Evolutionary conservation across 2,888 invertebrate species (phyloP), one percentile per base, ranked within the genome.

Genomic region (Syritta pipiens): DNA sequence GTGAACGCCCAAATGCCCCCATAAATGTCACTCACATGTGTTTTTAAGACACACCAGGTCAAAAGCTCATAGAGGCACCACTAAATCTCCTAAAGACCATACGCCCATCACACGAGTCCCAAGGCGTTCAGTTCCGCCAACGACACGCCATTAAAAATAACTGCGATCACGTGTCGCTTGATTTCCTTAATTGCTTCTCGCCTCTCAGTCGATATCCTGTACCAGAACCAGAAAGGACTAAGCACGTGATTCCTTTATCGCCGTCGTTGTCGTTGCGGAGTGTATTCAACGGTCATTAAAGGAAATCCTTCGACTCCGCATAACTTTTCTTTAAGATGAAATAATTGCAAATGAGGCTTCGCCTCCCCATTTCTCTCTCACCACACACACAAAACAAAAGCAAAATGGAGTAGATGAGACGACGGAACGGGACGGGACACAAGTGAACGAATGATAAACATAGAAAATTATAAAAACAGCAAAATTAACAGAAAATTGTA

Each of bases 401-500:
- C 6, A 10, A 6, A 14, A 6, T n/a, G n/a, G n/a, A n/a, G n/a
- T n/a, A n/a, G n/a, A n/a, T n/a, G n/a, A n/a, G 4, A 69, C 26
- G 14, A 24, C 30, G 4, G 5, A 35, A 14, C n/a, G n/a, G n/a
- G n/a, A n/a, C n/a, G n/a, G n/a, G n/a, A 35, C 4, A 14, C 4
- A 32, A 32, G 6, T 7, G 5, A 69, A 42, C 26, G n/a, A 48
- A 62, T 32, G 26, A 63, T 49, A 62, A 48, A 57, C 20, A 53
- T 12, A 46, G 46, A 53, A 60, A 32, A 53, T 46, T n/a, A 68
- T 48, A 53, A 60, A 44, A 62, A 62, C 53, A 53, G 68, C 40
- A 35, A 60, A 68, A 68, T 75, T 30, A 75, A 62, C 55, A 62
- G 35, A 49, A 76, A 42, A 62, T 62, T 62, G 26, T 42, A 62